Conservation (phyloP, 2,888 invertebrate genomes). For the Cosmia trapezina region DNA sequence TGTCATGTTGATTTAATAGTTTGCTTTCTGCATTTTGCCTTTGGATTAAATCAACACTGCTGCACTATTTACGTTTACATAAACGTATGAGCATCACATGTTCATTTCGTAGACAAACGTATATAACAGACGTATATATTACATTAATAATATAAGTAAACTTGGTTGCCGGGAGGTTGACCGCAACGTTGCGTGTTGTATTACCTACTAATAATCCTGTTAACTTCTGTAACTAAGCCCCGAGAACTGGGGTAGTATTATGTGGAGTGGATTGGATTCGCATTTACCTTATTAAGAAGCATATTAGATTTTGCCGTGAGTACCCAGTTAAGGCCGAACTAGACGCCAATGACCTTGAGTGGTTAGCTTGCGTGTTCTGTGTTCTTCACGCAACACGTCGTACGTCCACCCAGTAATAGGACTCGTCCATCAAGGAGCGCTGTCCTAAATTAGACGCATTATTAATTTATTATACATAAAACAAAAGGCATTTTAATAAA, state of each 20-base stretch:
- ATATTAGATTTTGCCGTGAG: too few relatives aligned
- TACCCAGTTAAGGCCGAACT: too few relatives aligned
- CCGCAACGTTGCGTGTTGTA: constrained; percentile 30
- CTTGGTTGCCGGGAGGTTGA: constrained; percentile 7
- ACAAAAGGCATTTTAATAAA: too few relatives aligned
- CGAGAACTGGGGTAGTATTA: constrained; percentile 6
- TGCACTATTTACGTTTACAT: neutral
- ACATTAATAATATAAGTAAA: constrained; percentile 18
- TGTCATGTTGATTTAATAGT: neutral
- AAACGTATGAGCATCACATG: neutral
- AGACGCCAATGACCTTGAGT: too few relatives aligned
- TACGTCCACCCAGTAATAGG: too few relatives aligned
- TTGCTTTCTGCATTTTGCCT: neutral
- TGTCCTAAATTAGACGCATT: too few relatives aligned
- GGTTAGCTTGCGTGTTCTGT: too few relatives aligned
- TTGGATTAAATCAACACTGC: neutral
- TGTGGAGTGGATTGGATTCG: neutral
- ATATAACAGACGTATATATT: neutral
- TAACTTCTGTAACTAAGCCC: constrained; percentile 21
- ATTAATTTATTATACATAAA: too few relatives aligned
- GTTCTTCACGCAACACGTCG: too few relatives aligned
- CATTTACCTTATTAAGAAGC: constrained; percentile 1
- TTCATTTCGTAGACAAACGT: neutral
- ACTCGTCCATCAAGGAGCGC: too few relatives aligned
- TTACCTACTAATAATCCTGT: constrained; percentile 52